These are phyloP conservation scores for Todiramphus saurophagus DNA, from an alignment of 2,113 vertebrate genomes.

Conservation along the genomic window DNA sequence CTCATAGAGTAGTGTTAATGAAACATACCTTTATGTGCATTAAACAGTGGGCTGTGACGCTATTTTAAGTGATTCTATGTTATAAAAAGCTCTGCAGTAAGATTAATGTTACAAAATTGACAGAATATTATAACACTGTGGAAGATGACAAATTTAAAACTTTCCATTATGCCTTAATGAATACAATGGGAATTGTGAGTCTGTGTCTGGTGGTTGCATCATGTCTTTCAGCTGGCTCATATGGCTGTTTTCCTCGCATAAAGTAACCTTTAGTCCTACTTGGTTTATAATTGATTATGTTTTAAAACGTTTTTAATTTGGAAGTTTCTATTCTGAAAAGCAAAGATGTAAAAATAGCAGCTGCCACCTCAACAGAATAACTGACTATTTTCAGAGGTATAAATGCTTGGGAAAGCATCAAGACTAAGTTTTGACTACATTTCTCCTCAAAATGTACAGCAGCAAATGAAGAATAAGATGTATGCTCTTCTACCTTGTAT, in stretches of 20 bases:
- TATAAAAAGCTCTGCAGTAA: constrained; percentile 66
- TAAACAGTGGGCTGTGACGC: constrained; percentile 46
- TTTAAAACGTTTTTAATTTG: constrained; percentile 15
- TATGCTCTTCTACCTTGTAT: not conserved
- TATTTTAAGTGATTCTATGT: constrained; percentile 67
- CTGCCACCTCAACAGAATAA: not conserved
- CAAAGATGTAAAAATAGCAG: not conserved
- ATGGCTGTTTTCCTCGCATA: not conserved
- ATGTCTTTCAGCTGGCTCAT: not conserved
- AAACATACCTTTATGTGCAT: constrained; percentile 62
- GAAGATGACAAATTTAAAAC: constrained; percentile 60
- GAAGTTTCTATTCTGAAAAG: not conserved
- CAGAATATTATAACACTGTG: constrained; percentile 63
- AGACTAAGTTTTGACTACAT: not conserved
- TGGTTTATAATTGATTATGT: not conserved
- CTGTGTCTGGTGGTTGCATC: constrained; percentile 35
- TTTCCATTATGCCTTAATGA: constrained; percentile 39
- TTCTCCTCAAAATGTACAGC: not conserved
- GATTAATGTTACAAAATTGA: constrained; percentile 69
- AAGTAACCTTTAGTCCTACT: not conserved
- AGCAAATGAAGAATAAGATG: not conserved
- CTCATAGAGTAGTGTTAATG: constrained; percentile 50
- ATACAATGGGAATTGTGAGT: constrained; percentile 1
- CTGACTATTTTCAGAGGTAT: not conserved
- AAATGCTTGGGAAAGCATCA: not conserved